A percentile compares a stretch with the other conserved stretches of the same genome.
These are phyloP conservation scores for Hylaea fasciaria DNA, from an alignment of 2,888 invertebrate species.

Conservation along the genomic window DNA sequence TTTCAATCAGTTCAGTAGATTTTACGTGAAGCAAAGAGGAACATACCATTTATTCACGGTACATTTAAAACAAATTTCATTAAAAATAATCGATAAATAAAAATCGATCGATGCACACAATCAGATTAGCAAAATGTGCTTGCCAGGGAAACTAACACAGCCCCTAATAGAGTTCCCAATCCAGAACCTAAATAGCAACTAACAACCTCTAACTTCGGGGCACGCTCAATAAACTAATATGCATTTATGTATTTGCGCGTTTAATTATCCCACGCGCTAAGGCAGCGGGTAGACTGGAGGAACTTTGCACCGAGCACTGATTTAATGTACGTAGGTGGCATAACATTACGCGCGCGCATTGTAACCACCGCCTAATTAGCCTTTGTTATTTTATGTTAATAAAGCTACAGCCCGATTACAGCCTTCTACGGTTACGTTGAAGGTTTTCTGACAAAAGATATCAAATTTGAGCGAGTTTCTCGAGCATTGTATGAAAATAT, in stretches of 20 bases:
- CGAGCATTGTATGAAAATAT: conserved; percentile 20
- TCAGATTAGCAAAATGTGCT: conserved; percentile 20
- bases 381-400: conserved; percentile 84
- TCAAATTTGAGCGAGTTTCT: conserved; percentile 22
- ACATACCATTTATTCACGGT: no score
- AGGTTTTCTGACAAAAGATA: conserved; percentile 20
- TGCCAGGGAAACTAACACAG: conserved; percentile 12
- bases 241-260: conserved; percentile 55
- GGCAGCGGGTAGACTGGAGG: conserved; percentile 44
- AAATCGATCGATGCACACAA: no score
- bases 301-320: conserved; percentile 45
- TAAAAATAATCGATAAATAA: no score
- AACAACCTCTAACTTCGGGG: conserved; percentile 37
- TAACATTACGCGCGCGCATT: conserved; percentile 65
- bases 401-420: conserved; percentile 66
- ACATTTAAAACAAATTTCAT: no score
- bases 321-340: conserved; percentile 46
- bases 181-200: conserved; percentile 38
- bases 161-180: conserved; percentile 38
- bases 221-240: conserved; percentile 53
- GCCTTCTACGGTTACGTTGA: conserved; percentile 28
- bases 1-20: no score
- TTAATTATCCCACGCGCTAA: conserved; percentile 47
- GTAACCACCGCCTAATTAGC: conserved; percentile 71
- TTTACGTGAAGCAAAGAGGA: no score